Percentiles rank a stretch among this genome's conserved stretches.
These are phyloP conservation scores for Setipinna tenuifilis DNA, from an alignment of 2,797 vertebrate genomes.

Conservation along the genomic window DNA sequence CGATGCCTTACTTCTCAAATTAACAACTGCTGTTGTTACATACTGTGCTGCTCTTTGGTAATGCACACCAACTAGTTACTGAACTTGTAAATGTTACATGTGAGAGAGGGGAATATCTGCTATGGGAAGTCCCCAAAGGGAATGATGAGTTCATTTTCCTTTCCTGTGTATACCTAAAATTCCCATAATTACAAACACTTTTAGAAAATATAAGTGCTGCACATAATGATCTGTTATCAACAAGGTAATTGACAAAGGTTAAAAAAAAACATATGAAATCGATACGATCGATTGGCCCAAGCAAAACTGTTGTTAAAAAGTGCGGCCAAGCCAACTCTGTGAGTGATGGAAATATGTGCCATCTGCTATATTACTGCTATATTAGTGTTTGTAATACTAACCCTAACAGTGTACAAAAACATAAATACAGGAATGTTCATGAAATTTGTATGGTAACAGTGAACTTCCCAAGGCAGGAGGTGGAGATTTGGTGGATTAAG, in stretches of 20 bases:
- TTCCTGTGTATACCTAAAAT: too few species aligned
- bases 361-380: too few species aligned
- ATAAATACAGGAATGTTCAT: background rate
- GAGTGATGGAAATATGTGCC: conserved; percentile 3
- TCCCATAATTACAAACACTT: too few species aligned
- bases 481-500: background rate
- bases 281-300: background rate
- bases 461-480: background rate
- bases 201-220: too few species aligned
- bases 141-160: too few species aligned
- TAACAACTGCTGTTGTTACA: background rate
- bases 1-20: background rate
- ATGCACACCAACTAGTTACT: too few species aligned
- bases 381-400: too few species aligned
- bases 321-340: background rate
- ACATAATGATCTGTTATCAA: background rate
- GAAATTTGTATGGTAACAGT: background rate
- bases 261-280: background rate
- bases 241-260: background rate
- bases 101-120: too few species aligned
- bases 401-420: too few species aligned
- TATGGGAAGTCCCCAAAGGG: too few species aligned
- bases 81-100: too few species aligned
- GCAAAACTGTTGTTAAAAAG: background rate
- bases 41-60: too few species aligned